phyloP scores from a whole-genome alignment of 2,888 invertebrate genomes.

The Laothoe populi region DNA sequence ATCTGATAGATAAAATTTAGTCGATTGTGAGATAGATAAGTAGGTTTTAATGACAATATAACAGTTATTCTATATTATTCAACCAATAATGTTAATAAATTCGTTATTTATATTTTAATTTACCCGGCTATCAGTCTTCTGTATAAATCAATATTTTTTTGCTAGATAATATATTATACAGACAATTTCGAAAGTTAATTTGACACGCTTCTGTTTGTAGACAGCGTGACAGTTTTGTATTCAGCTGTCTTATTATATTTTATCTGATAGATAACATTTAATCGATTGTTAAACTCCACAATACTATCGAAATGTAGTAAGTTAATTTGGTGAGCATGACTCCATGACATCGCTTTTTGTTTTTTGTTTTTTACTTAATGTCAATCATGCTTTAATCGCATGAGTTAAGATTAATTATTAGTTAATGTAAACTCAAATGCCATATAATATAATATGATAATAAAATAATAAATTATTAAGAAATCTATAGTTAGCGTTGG shows the following conservation, averaged over 20 bases:
- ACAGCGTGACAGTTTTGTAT: not conserved
- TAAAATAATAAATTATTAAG: no score
- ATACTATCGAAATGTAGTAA: not conserved
- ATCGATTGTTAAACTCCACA: not conserved
- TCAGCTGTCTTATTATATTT: constrained; percentile 10
- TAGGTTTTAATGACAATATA: not conserved
- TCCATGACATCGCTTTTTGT: not conserved
- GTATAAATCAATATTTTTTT: not conserved
- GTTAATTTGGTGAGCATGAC: not conserved
- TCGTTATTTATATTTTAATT: not conserved
- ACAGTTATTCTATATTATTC: not conserved
- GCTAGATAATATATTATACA: not conserved
- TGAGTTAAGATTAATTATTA: not conserved
- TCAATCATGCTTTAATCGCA: not conserved
- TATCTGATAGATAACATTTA: not conserved
- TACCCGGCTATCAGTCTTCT: not conserved
- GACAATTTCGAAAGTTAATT: constrained; percentile 3
- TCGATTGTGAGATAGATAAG: no score
- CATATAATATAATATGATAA: no score
- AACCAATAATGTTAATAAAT: not conserved
- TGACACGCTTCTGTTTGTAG: not conserved
- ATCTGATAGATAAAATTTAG: no score
- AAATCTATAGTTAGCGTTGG: no score
- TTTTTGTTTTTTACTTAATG: not conserved
- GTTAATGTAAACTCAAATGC: no score